Percentiles rank a stretch among this genome's conserved stretches.
These are phyloP conservation scores for Eupleurogrammus muticus DNA, from an alignment of 2,797 vertebrate species.

Conservation along the genomic window DNA sequence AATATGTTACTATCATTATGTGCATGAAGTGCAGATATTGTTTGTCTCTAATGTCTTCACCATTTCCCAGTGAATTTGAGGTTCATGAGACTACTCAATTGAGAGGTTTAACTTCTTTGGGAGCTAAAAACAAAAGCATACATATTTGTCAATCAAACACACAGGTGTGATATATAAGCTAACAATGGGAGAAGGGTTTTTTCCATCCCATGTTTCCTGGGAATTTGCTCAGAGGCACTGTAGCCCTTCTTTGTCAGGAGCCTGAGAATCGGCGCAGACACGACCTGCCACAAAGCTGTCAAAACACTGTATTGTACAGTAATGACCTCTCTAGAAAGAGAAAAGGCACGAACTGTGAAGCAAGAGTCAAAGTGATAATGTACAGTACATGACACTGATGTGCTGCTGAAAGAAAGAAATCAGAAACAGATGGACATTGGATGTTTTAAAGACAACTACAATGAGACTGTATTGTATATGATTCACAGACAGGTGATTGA, in stretches of 20 bases:
- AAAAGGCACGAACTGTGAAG: slow-evolving; percentile 44
- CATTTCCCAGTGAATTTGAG: background rate
- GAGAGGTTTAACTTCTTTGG: background rate
- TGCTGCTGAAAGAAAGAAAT: slow-evolving; percentile 55
- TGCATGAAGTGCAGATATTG: background rate
- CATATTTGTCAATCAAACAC: slow-evolving; percentile 31
- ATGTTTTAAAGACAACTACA: slow-evolving; percentile 5
- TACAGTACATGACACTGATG: slow-evolving; percentile 30
- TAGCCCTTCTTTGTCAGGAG: slow-evolving; percentile 33
- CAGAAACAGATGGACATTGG: slow-evolving; percentile 29
- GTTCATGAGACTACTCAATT: background rate
- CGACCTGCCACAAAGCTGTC: slow-evolving; percentile 56
- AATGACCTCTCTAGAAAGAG: slow-evolving; percentile 54
- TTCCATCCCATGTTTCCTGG: slow-evolving; percentile 47
- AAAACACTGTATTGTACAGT: slow-evolving; percentile 55
- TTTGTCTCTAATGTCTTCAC: background rate
- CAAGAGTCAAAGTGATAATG: slow-evolving; percentile 21
- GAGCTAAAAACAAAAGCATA: slow-evolving; percentile 11
- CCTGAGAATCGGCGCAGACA: slow-evolving; percentile 41
- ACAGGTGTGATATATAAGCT: slow-evolving; percentile 48
- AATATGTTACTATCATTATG: background rate
- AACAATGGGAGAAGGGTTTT: slow-evolving; percentile 19
- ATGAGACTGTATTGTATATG: background rate
- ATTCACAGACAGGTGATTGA: slow-evolving; percentile 1
- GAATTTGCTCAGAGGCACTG: slow-evolving; percentile 57